Percentiles rank a stretch among this genome's conserved stretches.
Conservation (phyloP, 2,113 vertebrate species). For the Lontra canadensis region DNA sequence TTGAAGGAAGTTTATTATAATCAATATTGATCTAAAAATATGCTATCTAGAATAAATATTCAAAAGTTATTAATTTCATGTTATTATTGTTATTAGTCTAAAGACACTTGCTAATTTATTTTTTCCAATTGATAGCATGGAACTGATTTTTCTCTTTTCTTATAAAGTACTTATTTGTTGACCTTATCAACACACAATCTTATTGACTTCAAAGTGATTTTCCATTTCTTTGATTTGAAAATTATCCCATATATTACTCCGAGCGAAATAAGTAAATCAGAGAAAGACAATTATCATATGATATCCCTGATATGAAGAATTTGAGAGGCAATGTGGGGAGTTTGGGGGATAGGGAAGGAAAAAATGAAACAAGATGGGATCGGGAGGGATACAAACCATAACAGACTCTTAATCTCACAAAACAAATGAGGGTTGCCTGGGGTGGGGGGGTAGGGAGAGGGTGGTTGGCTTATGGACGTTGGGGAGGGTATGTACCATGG, state of each 20-base stretch:
- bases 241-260: not conserved
- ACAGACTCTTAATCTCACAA: too few relatives aligned
- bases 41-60: not conserved
- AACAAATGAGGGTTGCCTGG: too few relatives aligned
- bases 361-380: too few relatives aligned
- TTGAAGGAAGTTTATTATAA: not conserved
- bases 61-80: not conserved
- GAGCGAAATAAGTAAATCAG: too few relatives aligned
- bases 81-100: not conserved
- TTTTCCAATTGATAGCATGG: not conserved
- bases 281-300: too few relatives aligned
- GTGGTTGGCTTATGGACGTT: too few relatives aligned
- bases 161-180: not conserved
- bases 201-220: not conserved
- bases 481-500: too few relatives aligned
- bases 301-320: too few relatives aligned
- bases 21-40: not conserved
- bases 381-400: too few relatives aligned
- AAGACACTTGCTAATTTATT: not conserved
- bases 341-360: too few relatives aligned
- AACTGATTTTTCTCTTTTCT: not conserved
- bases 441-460: too few relatives aligned
- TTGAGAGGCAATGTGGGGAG: too few relatives aligned
- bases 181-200: not conserved
- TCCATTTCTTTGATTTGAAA: conserved; percentile 5